A percentile compares a stretch with the other conserved stretches of the same genome.
Evolutionary conservation across 2,113 vertebrate genomes (phyloP).

Genomic region (Rousettus leschenaultii): DNA sequence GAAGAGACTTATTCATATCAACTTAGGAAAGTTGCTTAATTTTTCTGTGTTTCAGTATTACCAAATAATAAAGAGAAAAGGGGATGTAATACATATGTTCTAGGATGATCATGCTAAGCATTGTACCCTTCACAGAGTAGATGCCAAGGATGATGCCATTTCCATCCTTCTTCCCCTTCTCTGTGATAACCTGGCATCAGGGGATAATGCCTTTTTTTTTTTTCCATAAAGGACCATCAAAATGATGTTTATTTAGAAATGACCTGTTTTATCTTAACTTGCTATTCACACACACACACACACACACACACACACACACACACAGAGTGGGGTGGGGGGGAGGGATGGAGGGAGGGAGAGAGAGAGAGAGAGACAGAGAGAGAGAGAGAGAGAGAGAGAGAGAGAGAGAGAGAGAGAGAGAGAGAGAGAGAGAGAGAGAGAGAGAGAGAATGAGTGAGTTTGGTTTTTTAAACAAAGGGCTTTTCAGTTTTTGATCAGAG

Average conservation of each 20-base stretch:
- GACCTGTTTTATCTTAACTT: not conserved
- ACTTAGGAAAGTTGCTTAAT: not conserved
- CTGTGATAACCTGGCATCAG: not conserved
- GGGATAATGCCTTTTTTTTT: not conserved
- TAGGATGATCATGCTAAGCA: not conserved
- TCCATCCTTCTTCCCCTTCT: not conserved
- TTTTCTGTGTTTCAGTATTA: not conserved
- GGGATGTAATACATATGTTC: too few species aligned
- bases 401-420: too few species aligned
- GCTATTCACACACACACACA: too few species aligned
- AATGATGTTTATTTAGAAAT: constrained; percentile 19
- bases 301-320: not conserved
- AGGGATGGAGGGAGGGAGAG: too few species aligned
- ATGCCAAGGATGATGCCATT: not conserved
- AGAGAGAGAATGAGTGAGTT: too few species aligned
- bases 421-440: too few species aligned
- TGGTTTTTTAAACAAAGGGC: not conserved
- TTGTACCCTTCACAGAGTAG: not conserved
- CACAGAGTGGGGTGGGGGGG: too few species aligned
- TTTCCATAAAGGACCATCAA: not conserved
- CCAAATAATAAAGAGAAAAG: not conserved
- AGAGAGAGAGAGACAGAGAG: too few species aligned
- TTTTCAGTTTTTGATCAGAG: not conserved
- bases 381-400: too few species aligned
- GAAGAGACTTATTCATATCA: constrained; percentile 24